A percentile compares a stretch with the other conserved stretches of the same genome.
Evolutionary conservation across 2,113 vertebrate species (phyloP).

Genomic region (Triplophysa tibetana): DNA sequence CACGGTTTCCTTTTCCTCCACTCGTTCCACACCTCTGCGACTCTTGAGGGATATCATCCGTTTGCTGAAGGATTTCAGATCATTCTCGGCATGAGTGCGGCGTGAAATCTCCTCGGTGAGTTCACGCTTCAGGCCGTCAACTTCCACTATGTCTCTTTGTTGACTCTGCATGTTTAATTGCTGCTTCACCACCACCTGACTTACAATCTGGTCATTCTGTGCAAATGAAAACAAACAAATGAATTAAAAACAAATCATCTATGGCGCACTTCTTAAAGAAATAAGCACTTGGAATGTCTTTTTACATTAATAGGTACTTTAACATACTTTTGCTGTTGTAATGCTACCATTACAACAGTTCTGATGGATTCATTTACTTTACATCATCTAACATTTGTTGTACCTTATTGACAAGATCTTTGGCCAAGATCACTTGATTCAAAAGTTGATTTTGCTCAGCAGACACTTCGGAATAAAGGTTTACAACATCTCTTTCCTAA

Average conservation of each 20-base stretch:
- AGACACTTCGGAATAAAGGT: constrained; percentile 76
- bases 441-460: constrained; percentile 81
- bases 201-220: constrained; percentile 83
- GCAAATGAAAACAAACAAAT: constrained; percentile 8
- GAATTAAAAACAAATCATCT: not conserved
- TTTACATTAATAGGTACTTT: too few relatives aligned
- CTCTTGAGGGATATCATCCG: constrained; percentile 82
- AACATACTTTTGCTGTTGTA: too few relatives aligned
- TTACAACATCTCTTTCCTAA: constrained; percentile 82
- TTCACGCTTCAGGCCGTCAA: constrained; percentile 75
- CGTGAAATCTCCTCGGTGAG: constrained; percentile 79
- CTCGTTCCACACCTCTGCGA: constrained; percentile 84
- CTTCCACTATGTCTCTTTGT: constrained; percentile 57
- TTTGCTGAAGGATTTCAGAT: constrained; percentile 79
- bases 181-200: constrained; percentile 63
- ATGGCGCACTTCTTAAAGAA: not conserved
- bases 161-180: constrained; percentile 73
- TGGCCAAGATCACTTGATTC: constrained; percentile 79
- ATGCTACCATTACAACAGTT: not conserved
- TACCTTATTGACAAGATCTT: constrained; percentile 82
- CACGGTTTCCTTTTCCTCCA: constrained; percentile 93
- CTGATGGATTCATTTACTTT: not conserved
- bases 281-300: too few relatives aligned
- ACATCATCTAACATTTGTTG: not conserved
- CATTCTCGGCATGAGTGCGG: constrained; percentile 75